phyloP scores from a whole-genome alignment of 2,113 vertebrate species.

The Lanius ludovicianus region DNA sequence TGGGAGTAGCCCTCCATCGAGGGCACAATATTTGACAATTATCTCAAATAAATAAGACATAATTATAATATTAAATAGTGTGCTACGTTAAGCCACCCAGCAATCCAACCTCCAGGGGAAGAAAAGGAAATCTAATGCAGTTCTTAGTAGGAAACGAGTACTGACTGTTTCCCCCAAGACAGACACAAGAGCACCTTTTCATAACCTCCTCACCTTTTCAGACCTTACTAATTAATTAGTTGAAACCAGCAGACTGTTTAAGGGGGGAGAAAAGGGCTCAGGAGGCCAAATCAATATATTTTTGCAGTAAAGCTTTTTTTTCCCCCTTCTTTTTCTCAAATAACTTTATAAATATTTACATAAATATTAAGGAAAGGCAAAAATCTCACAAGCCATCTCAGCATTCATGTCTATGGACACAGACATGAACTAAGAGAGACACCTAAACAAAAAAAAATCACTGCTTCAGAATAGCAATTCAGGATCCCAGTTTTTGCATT shows the following conservation, averaged over 20 bases:
- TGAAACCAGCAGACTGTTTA: constrained; percentile 57
- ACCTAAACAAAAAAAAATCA: constrained; percentile 19
- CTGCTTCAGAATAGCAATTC: constrained; percentile 66
- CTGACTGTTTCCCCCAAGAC: constrained; percentile 65
- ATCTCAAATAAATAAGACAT: constrained; percentile 83
- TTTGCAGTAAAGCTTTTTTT: constrained; percentile 55
- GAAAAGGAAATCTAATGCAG: constrained; percentile 69
- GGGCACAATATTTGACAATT: constrained; percentile 81
- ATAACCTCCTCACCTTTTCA: constrained; percentile 58
- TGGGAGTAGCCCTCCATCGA: constrained; percentile 84
- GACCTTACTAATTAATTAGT: constrained; percentile 69
- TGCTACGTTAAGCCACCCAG: constrained; percentile 75
- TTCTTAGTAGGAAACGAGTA: constrained; percentile 69
- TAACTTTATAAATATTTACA: constrained; percentile 74
- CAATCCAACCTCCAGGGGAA: constrained; percentile 66
- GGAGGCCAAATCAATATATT: constrained; percentile 62
- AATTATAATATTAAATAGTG: constrained; percentile 77
- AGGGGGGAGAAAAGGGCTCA: constrained; percentile 36
- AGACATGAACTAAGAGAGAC: constrained; percentile 68
- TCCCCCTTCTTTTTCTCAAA: constrained; percentile 33
- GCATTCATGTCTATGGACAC: constrained; percentile 70
- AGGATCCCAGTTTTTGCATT: constrained; percentile 75
- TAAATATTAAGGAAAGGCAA: constrained; percentile 69
- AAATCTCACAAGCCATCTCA: constrained; percentile 61
- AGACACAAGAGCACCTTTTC: constrained; percentile 65